These are phyloP conservation scores for Epistrophe grossulariae DNA, from an alignment of 2,888 invertebrate genomes.

Conservation along the genomic window DNA sequence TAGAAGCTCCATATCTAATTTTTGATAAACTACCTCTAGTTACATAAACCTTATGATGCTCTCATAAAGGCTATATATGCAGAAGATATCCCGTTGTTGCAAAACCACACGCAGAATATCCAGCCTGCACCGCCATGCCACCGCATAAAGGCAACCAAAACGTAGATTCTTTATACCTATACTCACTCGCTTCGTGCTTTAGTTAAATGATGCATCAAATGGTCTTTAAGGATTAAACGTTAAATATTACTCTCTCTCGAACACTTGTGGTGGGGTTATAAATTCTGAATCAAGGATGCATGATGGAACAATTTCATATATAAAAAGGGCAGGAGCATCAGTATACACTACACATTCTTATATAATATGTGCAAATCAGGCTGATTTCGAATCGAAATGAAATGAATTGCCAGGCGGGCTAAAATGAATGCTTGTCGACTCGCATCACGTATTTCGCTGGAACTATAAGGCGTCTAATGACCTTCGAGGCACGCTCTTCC, in stretches of 20 bases:
- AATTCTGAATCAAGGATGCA: slow-evolving; percentile 53
- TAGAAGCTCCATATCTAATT: slow-evolving; percentile 70
- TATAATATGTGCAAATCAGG: slow-evolving; percentile 67
- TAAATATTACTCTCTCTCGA: slow-evolving; percentile 71
- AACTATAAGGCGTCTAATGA: slow-evolving; percentile 66
- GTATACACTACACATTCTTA: slow-evolving; percentile 56
- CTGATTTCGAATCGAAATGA: slow-evolving; percentile 41
- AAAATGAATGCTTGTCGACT: slow-evolving; percentile 67
- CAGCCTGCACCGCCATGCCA: not conserved
- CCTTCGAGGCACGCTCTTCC: slow-evolving; percentile 29
- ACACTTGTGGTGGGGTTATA: slow-evolving; percentile 55
- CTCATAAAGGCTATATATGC: slow-evolving; percentile 18
- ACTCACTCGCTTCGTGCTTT: slow-evolving; percentile 41
- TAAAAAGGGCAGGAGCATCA: not conserved
- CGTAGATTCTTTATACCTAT: not conserved
- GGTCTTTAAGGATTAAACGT: slow-evolving; percentile 75
- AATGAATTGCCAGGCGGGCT: slow-evolving; percentile 43
- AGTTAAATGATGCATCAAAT: slow-evolving; percentile 76
- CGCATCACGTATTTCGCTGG: slow-evolving; percentile 65
- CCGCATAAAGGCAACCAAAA: not conserved
- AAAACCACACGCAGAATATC: slow-evolving; percentile 33
- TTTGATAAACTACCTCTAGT: slow-evolving; percentile 61
- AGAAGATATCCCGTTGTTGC: slow-evolving; percentile 5
- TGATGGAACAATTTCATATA: slow-evolving; percentile 47
- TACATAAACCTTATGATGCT: slow-evolving; percentile 26